Base-by-base conservation (phyloP, 2,797 vertebrate species). In the Sorex maritimensis region DNA sequence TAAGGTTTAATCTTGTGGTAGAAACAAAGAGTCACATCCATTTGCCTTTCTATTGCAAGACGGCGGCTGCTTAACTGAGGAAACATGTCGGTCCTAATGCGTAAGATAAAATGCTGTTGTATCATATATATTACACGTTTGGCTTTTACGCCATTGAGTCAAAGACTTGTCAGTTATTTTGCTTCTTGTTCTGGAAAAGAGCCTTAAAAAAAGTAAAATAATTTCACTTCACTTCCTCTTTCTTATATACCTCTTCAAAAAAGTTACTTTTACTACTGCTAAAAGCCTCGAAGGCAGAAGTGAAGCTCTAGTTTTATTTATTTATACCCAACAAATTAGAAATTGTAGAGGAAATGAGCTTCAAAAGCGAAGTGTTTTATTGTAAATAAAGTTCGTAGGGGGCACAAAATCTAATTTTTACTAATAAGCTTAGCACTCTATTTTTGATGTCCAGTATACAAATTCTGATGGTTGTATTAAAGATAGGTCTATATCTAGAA, bases 1-100 rank as follows among this genome's bases (percentile, higher is more conserved):
- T 83, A 63, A 82, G 21, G 4, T 41, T 92, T 85, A 77, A 89
- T 80, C 23, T 55, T 49, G 30, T 41, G 24, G 55, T 9, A 5
- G 10, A 92, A 92, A 81, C 78, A 77, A 77, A 83, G 38, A 65
- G n/a, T 46, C 63, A 38, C 78, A 58, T 61, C 72, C 77, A 5
- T 83, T 65, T 83, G 19, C 67, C 52, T 63, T 92, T 91, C n/a
- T 91, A 55, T 72, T 91, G 49, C 46, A 82, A 81, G 90, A n/a
- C 68, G 81, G 69, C 78, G 28, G n/a, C 67, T 94, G 85, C 81
- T 94, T 92, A 88, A 87, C 55, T 17, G 69, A 95, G 63, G 96
- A 49, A 96, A 67, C 84, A 86, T 52, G 88, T 55, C 14, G 94
- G 28, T 46, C n/a, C n/a, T 55, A 86, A 81, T 15, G 89, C 2